phyloP scores from a whole-genome alignment of 2,113 vertebrate genomes.

The Colistium nudipinnis region DNA sequence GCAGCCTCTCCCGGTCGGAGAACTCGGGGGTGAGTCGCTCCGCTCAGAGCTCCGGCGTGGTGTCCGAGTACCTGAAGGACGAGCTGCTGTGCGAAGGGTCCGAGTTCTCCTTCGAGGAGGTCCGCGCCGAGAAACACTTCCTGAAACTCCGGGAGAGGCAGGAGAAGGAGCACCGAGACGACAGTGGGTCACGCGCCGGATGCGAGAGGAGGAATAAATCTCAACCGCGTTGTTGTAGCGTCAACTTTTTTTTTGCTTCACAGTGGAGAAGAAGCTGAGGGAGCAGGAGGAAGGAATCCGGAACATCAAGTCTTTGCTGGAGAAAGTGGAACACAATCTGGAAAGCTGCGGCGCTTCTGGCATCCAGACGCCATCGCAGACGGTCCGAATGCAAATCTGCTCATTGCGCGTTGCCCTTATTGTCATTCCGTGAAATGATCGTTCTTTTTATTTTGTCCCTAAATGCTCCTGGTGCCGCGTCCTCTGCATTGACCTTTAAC shows the following conservation, averaged over 20 bases:
- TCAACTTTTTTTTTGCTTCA: not conserved
- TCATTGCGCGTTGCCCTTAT: too few species aligned
- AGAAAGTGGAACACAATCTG: constrained; percentile 37
- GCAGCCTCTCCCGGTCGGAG: constrained; percentile 79
- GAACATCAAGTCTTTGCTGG: constrained; percentile 27
- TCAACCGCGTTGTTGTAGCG: not conserved
- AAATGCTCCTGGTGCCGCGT: too few species aligned
- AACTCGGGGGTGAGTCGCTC: constrained; percentile 13
- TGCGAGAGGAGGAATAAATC: not conserved
- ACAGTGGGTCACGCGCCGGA: constrained; percentile 20
- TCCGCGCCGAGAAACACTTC: constrained; percentile 80
- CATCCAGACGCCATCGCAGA: not conserved
- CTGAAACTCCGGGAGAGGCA: constrained; percentile 57
- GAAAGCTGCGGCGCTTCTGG: not conserved
- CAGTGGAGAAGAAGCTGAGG: constrained; percentile 30
- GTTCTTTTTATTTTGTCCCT: too few species aligned
- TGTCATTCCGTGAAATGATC: too few species aligned
- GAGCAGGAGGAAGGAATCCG: constrained; percentile 49
- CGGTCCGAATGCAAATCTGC: constrained; percentile 30
- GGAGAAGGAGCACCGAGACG: constrained; percentile 53
- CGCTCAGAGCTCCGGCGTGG: not conserved
- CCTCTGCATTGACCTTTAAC: too few species aligned
- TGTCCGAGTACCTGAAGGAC: constrained; percentile 81
- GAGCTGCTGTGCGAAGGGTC: constrained; percentile 80
- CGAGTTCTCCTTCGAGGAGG: constrained; percentile 89